Conservation (phyloP, 1,140 invertebrate species). For the Leptinotarsa texana region DNA sequence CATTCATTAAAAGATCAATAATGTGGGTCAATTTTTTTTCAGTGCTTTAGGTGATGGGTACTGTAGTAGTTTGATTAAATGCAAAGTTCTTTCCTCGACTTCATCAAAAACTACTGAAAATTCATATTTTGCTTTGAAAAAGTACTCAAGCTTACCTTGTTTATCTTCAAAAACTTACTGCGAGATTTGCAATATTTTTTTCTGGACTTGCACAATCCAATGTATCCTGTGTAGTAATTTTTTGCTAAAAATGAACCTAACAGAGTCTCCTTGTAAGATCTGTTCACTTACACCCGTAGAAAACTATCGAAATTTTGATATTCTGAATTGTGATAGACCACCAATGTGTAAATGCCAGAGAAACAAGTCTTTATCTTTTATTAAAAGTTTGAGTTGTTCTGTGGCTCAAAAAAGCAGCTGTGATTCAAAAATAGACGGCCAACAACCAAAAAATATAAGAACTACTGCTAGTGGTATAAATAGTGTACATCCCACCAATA, state of each 20-base stretch:
- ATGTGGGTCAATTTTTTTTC: conserved; percentile 37
- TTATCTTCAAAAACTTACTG: conserved; percentile 31
- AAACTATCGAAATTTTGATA: conserved; percentile 42
- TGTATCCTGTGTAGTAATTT: conserved; percentile 47
- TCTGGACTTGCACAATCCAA: conserved; percentile 29
- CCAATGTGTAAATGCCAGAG: conserved; percentile 43
- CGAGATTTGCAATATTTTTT: conserved; percentile 34
- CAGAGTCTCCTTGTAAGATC: conserved; percentile 50
- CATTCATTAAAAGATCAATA: conserved; percentile 43
- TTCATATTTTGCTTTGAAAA: conserved; percentile 17
- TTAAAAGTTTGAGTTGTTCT: conserved; percentile 51
- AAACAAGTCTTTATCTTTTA: conserved; percentile 48
- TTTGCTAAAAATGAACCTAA: conserved; percentile 47
- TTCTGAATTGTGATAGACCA: conserved; percentile 49
- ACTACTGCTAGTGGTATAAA: conserved; percentile 53
- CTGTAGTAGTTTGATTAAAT: conserved; percentile 39
- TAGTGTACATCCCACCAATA: conserved; percentile 31
- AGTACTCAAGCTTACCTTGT: conserved; percentile 37
- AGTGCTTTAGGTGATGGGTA: conserved; percentile 36
- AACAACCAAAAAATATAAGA: conserved; percentile 47
- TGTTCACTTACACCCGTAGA: conserved; percentile 50
- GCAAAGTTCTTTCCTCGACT: conserved; percentile 35
- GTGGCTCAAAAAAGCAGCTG: conserved; percentile 46
- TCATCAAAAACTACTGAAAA: conserved; percentile 26
- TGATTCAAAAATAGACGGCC: conserved; percentile 48